Evolutionary conservation across 2,113 vertebrate genomes (phyloP).

Genomic region (Sorex fumeus): DNA sequence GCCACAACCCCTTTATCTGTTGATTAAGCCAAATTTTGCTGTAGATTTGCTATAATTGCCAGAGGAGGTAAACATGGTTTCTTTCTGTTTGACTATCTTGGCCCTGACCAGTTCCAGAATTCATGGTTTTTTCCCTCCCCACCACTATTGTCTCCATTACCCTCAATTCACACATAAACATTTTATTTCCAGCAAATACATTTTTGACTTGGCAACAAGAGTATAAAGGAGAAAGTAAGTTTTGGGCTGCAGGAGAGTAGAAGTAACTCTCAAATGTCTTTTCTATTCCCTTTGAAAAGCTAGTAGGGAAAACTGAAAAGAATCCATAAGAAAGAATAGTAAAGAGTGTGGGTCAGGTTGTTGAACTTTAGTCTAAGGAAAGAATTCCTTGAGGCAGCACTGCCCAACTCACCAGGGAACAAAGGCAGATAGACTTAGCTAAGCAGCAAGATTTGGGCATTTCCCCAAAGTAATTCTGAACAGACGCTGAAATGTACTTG

Average conservation of each 20-base stretch:
- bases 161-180: not conserved
- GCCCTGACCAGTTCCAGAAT: not conserved
- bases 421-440: not conserved
- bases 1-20: no score
- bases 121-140: not conserved
- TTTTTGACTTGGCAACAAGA: not conserved
- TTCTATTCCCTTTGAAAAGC: not conserved
- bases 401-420: not conserved
- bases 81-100: no score
- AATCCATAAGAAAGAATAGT: not conserved
- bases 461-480: constrained; percentile 1
- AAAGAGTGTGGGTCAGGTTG: not conserved
- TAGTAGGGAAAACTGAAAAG: not conserved
- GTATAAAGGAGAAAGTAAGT: not conserved
- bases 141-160: not conserved
- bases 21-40: no score
- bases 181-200: constrained; percentile 4
- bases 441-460: not conserved
- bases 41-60: no score
- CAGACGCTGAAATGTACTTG: not conserved
- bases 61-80: no score
- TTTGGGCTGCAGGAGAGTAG: not conserved
- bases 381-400: not conserved
- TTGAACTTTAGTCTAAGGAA: not conserved
- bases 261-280: constrained; percentile 3